phyloP scores from a whole-genome alignment of 2,797 vertebrate species.

The Pseudochirops cupreus region DNA sequence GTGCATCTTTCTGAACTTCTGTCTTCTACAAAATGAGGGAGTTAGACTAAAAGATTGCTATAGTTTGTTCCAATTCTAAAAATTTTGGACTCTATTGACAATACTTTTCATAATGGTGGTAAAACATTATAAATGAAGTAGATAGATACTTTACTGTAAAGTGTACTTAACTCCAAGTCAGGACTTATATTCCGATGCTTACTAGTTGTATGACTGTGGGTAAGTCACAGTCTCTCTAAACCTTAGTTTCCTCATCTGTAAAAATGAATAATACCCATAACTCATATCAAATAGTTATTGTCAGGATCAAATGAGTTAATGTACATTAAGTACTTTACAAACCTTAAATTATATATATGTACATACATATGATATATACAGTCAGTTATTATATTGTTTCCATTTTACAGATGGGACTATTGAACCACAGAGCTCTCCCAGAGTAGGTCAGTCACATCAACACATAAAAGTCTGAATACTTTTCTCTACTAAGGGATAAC shows the following conservation, averaged over 20 bases:
- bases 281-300: neutral
- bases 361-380: neutral
- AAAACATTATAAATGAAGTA: neutral
- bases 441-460: neutral
- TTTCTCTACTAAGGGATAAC: conserved; percentile 15
- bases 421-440: conserved; percentile 36
- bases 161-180: neutral
- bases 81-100: neutral
- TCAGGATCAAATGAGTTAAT: neutral
- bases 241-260: neutral
- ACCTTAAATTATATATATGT: neutral
- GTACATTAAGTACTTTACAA: neutral
- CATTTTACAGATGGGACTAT: neutral
- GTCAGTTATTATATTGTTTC: neutral
- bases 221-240: neutral
- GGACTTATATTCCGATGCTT: neutral
- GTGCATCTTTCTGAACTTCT: neutral
- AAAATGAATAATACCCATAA: neutral
- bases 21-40: neutral
- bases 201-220: neutral
- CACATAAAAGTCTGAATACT: conserved; percentile 30
- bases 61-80: neutral
- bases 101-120: neutral
- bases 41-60: neutral
- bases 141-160: neutral